Conservation (phyloP, 2,888 invertebrate species). For the Nemotelus nigrinus region DNA sequence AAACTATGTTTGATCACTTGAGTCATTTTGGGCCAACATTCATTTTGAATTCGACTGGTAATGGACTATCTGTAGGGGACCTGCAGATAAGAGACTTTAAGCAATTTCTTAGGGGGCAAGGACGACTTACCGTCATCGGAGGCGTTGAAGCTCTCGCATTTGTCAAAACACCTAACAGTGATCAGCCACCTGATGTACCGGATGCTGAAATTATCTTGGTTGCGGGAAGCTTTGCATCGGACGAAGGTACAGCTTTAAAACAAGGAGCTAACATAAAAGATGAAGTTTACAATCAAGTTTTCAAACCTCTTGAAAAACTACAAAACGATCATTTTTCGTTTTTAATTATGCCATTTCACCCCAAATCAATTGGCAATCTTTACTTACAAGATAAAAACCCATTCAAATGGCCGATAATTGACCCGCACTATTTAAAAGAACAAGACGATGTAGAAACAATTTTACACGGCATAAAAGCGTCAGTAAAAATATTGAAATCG, state of each 20-base stretch:
- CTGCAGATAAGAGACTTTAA: constrained; percentile 40
- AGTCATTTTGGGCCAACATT: constrained; percentile 64
- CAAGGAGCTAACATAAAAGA: constrained; percentile 69
- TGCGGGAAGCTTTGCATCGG: constrained; percentile 72
- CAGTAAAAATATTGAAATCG: constrained; percentile 69
- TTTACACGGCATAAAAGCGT: constrained; percentile 71
- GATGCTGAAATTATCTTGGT: constrained; percentile 75
- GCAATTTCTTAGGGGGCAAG: constrained; percentile 61
- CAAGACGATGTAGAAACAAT: constrained; percentile 71
- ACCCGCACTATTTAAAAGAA: constrained; percentile 81
- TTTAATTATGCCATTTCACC: constrained; percentile 76
- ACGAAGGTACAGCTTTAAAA: constrained; percentile 68
- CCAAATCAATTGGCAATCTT: constrained; percentile 76
- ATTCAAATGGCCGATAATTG: constrained; percentile 77
- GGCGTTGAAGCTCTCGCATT: constrained; percentile 76
- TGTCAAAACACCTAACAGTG: constrained; percentile 69
- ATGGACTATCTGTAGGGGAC: constrained; percentile 52
- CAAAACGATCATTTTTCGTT: constrained; percentile 70
- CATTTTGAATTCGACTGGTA: constrained; percentile 59
- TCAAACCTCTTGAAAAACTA: constrained; percentile 67
- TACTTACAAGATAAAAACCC: constrained; percentile 78
- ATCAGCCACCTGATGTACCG: constrained; percentile 71
- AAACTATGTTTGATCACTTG: constrained; percentile 69
- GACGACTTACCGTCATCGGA: constrained; percentile 68
- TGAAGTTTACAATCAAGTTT: constrained; percentile 68